Percentiles rank a stretch among this genome's conserved stretches.
These are phyloP conservation scores for Dromiciops gliroides DNA, from an alignment of 2,113 vertebrate genomes.

Conservation along the genomic window DNA sequence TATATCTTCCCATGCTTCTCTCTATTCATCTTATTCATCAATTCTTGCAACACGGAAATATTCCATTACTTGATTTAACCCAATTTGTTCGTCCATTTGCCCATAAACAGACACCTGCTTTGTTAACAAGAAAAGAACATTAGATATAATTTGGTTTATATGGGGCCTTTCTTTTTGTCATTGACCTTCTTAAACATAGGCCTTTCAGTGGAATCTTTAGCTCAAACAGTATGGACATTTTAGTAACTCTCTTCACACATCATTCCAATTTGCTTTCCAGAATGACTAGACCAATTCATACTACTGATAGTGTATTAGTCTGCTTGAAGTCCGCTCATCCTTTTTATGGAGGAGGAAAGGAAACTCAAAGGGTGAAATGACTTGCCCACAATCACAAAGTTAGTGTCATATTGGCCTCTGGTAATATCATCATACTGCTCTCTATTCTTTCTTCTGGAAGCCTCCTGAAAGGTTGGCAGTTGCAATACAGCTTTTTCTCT, in stretches of 20 bases:
- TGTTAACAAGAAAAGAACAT: background rate
- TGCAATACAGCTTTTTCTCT: background rate
- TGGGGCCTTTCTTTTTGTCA: background rate
- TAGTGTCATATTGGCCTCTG: too few species aligned
- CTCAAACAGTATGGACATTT: background rate
- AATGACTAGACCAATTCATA: background rate
- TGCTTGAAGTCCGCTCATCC: too few species aligned
- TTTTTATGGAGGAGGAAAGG: too few species aligned
- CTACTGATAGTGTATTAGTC: background rate
- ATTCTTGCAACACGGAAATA: background rate
- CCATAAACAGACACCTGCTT: background rate
- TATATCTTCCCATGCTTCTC: background rate
- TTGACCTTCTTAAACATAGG: background rate
- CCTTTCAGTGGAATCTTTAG: background rate
- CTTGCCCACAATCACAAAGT: too few species aligned
- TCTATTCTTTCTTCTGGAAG: background rate
- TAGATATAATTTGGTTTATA: background rate
- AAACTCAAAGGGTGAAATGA: too few species aligned
- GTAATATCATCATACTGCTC: too few species aligned
- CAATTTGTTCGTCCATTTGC: background rate
- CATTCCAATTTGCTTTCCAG: background rate
- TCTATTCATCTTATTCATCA: background rate
- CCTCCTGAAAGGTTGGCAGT: background rate
- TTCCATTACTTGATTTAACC: background rate
- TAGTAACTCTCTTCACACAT: background rate